These are phyloP conservation scores for Pogoniulus pusillus DNA, from an alignment of 2,797 vertebrate genomes.

Conservation along the genomic window DNA sequence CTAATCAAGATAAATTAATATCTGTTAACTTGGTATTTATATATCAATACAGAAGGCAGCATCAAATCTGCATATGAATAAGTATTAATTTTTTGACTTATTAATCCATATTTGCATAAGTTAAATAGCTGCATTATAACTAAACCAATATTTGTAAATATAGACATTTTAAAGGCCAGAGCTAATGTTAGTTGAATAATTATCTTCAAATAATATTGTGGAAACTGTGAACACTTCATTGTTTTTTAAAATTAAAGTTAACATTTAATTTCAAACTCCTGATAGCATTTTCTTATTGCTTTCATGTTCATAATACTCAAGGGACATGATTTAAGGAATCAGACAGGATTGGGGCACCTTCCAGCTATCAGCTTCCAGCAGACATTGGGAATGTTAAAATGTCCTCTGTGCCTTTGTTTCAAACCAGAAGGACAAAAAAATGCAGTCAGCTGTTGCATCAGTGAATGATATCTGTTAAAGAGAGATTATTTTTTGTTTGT, in stretches of 20 bases:
- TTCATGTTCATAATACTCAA: not conserved
- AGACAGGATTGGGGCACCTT: not conserved
- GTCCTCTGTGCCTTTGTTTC: not conserved
- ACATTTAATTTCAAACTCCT: not conserved
- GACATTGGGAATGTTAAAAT: not conserved
- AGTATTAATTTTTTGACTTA: slow-evolving; percentile 11
- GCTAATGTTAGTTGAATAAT: not conserved
- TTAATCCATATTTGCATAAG: slow-evolving; percentile 9
- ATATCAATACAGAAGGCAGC: not conserved
- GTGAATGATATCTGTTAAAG: not conserved
- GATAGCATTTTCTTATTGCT: not conserved
- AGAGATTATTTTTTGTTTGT: not conserved
- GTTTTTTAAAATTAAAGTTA: not conserved
- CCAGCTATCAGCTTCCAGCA: not conserved
- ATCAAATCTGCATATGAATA: not conserved
- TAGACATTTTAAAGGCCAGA: slow-evolving; percentile 7
- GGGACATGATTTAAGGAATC: not conserved
- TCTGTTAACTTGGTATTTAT: not conserved
- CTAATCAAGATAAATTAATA: slow-evolving; percentile 1
- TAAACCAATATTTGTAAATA: slow-evolving; percentile 8
- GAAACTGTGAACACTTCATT: not conserved
- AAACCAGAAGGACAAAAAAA: not conserved
- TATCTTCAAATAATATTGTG: not conserved
- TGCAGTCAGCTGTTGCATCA: not conserved
- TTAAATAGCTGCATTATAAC: slow-evolving; percentile 36